phyloP scores from a whole-genome alignment of 2,888 invertebrate genomes.

The Leptopilina syphax region DNA sequence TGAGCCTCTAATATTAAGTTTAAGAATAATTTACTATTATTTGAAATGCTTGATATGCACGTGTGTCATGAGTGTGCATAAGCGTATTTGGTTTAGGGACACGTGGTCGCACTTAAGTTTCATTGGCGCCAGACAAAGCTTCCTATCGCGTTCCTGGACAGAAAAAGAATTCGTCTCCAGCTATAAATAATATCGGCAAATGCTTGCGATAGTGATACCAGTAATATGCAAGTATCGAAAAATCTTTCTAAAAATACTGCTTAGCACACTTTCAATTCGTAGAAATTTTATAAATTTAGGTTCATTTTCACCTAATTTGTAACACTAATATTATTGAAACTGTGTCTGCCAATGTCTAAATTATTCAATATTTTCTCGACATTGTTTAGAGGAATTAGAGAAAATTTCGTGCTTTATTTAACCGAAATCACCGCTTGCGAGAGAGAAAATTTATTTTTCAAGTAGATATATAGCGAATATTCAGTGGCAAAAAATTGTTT shows the following conservation, averaged over 20 bases:
- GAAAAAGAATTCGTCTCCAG: conserved; percentile 62
- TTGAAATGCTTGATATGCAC: conserved; percentile 2
- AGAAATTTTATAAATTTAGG: too few relatives aligned
- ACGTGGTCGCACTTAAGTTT: conserved; percentile 54
- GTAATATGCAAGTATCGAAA: conserved; percentile 8
- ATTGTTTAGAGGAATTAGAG: too few relatives aligned
- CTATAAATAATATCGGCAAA: conserved; percentile 65
- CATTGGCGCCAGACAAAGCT: conserved; percentile 50
- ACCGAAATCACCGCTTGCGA: too few relatives aligned
- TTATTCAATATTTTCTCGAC: too few relatives aligned
- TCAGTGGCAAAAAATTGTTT: too few relatives aligned
- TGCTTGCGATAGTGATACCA: conserved; percentile 55
- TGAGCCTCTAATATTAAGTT: conserved; percentile 11
- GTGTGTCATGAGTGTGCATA: conserved; percentile 36
- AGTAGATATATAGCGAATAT: too few relatives aligned
- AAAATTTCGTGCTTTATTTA: too few relatives aligned
- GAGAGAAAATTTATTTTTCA: too few relatives aligned
- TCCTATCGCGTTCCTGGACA: conserved; percentile 37
- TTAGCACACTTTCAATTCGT: neutral
- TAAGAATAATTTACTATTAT: conserved; percentile 31
- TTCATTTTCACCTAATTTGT: too few relatives aligned
- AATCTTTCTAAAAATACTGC: neutral
- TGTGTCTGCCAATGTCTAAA: too few relatives aligned
- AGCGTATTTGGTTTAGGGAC: conserved; percentile 34
- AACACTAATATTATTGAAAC: too few relatives aligned